Conservation (phyloP, 2,113 vertebrate species). For the Oophaga pumilio region DNA sequence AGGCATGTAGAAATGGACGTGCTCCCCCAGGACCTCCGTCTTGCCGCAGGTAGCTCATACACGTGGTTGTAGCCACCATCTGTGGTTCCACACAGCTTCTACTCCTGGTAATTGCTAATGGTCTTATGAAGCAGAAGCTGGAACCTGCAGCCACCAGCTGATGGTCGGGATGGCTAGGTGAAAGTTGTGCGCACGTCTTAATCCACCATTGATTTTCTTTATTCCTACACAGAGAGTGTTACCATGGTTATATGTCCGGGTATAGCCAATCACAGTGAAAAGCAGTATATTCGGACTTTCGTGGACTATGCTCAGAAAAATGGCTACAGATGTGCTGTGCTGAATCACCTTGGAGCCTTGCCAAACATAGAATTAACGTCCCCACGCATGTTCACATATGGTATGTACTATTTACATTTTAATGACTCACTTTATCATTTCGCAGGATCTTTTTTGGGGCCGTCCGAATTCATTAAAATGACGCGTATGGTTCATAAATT, state of each 20-base stretch:
- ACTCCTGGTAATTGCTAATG: too few relatives aligned
- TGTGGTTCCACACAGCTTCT: too few relatives aligned
- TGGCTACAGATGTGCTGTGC: constrained; percentile 93
- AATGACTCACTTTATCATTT: too few relatives aligned
- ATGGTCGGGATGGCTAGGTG: background rate
- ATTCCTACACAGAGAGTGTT: constrained; percentile 80
- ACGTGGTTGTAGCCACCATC: too few relatives aligned
- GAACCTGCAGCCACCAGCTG: too few relatives aligned
- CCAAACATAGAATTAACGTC: constrained; percentile 96
- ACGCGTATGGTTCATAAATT: too few relatives aligned
- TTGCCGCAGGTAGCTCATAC: too few relatives aligned
- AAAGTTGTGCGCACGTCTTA: background rate
- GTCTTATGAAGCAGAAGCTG: too few relatives aligned
- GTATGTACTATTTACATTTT: constrained; percentile 68
- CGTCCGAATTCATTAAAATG: too few relatives aligned
- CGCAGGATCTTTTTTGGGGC: too few relatives aligned
- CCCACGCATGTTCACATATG: constrained; percentile 97
- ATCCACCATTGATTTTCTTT: background rate
- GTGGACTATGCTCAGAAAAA: constrained; percentile 94
- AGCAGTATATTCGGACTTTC: constrained; percentile 97
- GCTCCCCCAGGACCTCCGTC: too few relatives aligned
- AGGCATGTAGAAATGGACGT: too few relatives aligned
- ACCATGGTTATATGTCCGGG: constrained; percentile 99
- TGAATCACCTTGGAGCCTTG: constrained; percentile 94
- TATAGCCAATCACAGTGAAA: constrained; percentile 98